Base-by-base conservation (phyloP, 1,140 invertebrate species). In the Phymorhynchus buccinoides region DNA sequence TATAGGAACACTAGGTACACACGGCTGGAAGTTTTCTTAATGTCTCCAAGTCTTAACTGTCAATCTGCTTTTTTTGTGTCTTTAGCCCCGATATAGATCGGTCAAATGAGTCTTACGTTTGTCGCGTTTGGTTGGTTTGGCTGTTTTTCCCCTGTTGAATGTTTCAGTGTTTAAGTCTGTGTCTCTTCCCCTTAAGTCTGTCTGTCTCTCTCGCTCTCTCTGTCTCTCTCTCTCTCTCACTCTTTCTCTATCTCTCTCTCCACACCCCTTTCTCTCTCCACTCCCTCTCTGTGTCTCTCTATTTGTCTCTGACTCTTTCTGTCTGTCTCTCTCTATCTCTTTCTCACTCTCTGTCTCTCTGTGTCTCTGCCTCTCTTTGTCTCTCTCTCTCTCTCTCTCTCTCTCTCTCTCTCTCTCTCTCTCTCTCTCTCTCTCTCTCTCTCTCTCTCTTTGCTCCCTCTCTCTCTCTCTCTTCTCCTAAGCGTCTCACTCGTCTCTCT, bases 1-100 rank as follows among this genome's bases (percentile, higher is more conserved):
- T 0, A 95, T 98, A 32, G 98, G 98, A 44, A 97, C 98, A 96
- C 94, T 99, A 18, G 97, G 98, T 97, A 93, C 95, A 95, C 44
- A 66, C 3, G 30, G 9, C 27, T 6, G 22, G 30, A 7, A 66
- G 9, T 6, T 66, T 6, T 4, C 4, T 66, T 16, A 27, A 27
- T 66, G 62, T 66, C 18, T 66, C 18, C 30, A 22, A n/a, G n/a
- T n/a, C n/a, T n/a, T n/a, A n/a, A n/a, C n/a, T n/a, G n/a, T n/a
- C n/a, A n/a, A n/a, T n/a, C n/a, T n/a, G n/a, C n/a, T n/a, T n/a
- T n/a, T n/a, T n/a, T n/a, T n/a, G n/a, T n/a, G n/a, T n/a, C n/a
- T n/a, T n/a, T n/a, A n/a, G n/a, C n/a, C n/a, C n/a, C n/a, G n/a
- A n/a, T n/a, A n/a, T n/a, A n/a, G n/a, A n/a, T n/a, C n/a, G n/a